Evolutionary conservation across 2,113 vertebrate species (phyloP), one percentile per base, ranked within the genome.

Genomic region (Ia io): DNA sequence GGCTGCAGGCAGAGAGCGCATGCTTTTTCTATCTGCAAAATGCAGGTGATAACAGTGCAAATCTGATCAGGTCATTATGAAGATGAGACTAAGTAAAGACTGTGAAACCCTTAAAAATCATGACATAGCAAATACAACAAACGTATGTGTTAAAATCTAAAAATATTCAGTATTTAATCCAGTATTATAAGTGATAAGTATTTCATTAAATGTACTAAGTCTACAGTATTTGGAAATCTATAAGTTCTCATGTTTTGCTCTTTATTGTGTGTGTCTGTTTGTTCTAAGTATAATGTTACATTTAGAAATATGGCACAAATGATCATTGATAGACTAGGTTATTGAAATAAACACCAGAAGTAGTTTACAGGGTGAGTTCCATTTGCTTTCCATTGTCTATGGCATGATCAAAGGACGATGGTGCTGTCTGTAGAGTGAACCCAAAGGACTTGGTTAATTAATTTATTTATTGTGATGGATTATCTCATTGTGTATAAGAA

Each of bases 11-110:
- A 40, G 30, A 86, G 16, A 90, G 7, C 4, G 3, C 32, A n/a
- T 20, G 90, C 91, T 96, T 97, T 94, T 86, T 83, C 11, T 69
- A 12, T 61, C 17, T 87, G n/a, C 47, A 71, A 49, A 25, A 37
- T 9, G 25, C 0, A 35, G 14, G 4, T 61, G 61, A 7, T 53
- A n/a, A 49, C 10, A 17, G 5, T 71, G 5, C 5, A 61, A 40
- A 40, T 35, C 2, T n/a, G 3, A 18, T 8, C 53, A 16, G 9
- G 7, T 32, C n/a, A 0, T 85, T 86, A 32, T 83, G 40, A 94
- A 78, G 32, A 95, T 65, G 49, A 53, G 73, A 42, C 67, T 22
- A 65, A 42, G 16, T 61, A 61, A 14, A 70, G 32, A 79, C 23
- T 44, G 0, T 47, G 47, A 65, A 35, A 11, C 4, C 5, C 3